Evolutionary conservation across 2,113 vertebrate species (phyloP).

Genomic region (Machaerirhynchus nigripectus): DNA sequence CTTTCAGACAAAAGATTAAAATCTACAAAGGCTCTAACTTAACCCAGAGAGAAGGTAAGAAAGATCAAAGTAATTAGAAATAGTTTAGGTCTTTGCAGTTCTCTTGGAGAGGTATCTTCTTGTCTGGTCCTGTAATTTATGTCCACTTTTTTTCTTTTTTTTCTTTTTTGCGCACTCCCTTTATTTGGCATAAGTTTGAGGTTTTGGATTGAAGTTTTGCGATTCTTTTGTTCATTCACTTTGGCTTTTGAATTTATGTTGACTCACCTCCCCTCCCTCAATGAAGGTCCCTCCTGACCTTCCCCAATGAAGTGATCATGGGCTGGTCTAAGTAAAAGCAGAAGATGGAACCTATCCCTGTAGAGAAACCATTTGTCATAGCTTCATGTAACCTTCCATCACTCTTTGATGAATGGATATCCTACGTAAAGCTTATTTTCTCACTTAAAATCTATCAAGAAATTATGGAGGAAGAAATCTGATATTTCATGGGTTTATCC

Average conservation of each 20-base stretch:
- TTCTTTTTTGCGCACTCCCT: no score
- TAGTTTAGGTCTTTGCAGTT: background rate
- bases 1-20: background rate
- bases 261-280: background rate
- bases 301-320: background rate
- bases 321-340: background rate
- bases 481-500: background rate
- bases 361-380: background rate
- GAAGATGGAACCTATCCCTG: background rate
- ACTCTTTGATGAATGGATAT: background rate
- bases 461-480: background rate
- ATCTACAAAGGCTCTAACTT: background rate
- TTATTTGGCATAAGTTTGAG: no score
- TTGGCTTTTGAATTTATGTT: background rate
- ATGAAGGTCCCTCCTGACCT: no score
- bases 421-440: background rate
- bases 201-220: background rate
- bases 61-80: background rate
- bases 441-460: background rate
- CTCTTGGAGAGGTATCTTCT: background rate
- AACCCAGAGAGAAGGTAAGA: background rate
- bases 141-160: background rate
- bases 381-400: background rate
- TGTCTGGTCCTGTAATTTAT: background rate
- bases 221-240: background rate